Percentiles rank a stretch among this genome's conserved stretches.
Evolutionary conservation across 2,888 invertebrate species (phyloP).

Genomic region (Lithophane ornitopus): DNA sequence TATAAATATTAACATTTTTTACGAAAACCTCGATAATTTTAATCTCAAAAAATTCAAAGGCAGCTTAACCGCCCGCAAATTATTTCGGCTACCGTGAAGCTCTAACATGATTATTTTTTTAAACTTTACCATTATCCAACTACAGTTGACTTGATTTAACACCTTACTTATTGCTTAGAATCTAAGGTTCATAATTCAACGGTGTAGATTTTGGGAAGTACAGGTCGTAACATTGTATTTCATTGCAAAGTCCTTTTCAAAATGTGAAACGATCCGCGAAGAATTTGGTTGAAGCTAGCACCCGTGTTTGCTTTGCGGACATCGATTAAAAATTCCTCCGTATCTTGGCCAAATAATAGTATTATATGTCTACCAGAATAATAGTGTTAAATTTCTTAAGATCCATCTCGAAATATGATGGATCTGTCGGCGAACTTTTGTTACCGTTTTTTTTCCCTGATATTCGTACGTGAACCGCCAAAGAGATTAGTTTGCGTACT

Average conservation of each 20-base stretch:
- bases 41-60: constrained; percentile 72
- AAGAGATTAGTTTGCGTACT: constrained; percentile 57
- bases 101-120: constrained; percentile 85
- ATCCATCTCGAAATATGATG: constrained; percentile 85
- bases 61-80: constrained; percentile 79
- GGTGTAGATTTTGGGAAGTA: not conserved
- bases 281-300: constrained; percentile 81
- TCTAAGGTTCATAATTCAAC: constrained; percentile 65
- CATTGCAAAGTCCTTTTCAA: constrained; percentile 81
- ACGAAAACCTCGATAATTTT: constrained; percentile 64
- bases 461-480: constrained; percentile 66
- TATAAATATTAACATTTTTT: constrained; percentile 51
- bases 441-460: constrained; percentile 70
- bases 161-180: constrained; percentile 39
- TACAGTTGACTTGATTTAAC: constrained; percentile 9
- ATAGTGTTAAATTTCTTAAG: constrained; percentile 88
- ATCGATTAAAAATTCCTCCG: constrained; percentile 78
- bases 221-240: constrained; percentile 64
- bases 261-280: constrained; percentile 86
- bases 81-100: constrained; percentile 84
- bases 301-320: constrained; percentile 87
- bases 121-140: constrained; percentile 53
- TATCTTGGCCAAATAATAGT: constrained; percentile 82
- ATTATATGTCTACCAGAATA: constrained; percentile 83
- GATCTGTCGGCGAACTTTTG: constrained; percentile 84